These are phyloP conservation scores for Andrena marginata DNA, from an alignment of 2,888 invertebrate species.

Conservation along the genomic window DNA sequence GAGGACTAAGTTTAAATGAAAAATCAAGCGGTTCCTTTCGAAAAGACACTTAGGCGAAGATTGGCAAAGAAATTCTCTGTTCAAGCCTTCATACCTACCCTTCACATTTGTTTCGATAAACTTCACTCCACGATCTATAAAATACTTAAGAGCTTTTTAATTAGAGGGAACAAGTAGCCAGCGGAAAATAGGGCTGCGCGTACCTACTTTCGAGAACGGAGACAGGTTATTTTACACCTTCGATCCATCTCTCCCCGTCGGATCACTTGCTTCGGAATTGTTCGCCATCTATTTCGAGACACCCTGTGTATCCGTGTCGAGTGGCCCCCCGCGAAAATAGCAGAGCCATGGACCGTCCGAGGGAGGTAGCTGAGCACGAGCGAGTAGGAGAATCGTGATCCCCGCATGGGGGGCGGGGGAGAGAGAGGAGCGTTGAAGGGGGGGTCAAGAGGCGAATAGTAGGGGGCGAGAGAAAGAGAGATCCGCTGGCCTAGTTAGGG, in stretches of 20 bases:
- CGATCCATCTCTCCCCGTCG: neutral
- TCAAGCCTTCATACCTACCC: too few relatives aligned
- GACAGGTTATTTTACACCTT: neutral
- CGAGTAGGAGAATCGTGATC: constrained; percentile 36
- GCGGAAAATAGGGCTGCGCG: too few relatives aligned
- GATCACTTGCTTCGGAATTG: neutral
- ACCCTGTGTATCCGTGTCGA: constrained; percentile 76
- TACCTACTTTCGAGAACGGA: too few relatives aligned
- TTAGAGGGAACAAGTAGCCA: too few relatives aligned
- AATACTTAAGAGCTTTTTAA: too few relatives aligned
- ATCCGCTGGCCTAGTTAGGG: constrained; percentile 82
- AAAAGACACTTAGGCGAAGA: too few relatives aligned
- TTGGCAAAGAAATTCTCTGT: too few relatives aligned
- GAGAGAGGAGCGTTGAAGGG: constrained; percentile 30
- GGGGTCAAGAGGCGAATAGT: constrained; percentile 50
- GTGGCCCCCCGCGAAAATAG: constrained; percentile 80
- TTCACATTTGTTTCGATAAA: too few relatives aligned
- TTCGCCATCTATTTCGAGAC: constrained; percentile 5
- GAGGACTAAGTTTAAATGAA: too few relatives aligned
- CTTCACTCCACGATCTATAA: too few relatives aligned
- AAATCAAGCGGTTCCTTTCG: too few relatives aligned
- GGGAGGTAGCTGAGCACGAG: constrained; percentile 22
- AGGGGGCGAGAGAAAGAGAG: constrained; percentile 68
- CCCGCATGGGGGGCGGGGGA: constrained; percentile 24
- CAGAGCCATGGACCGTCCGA: constrained; percentile 73